phyloP scores from a whole-genome alignment of 2,113 vertebrate species.

The Chloroceryle aenea region DNA sequence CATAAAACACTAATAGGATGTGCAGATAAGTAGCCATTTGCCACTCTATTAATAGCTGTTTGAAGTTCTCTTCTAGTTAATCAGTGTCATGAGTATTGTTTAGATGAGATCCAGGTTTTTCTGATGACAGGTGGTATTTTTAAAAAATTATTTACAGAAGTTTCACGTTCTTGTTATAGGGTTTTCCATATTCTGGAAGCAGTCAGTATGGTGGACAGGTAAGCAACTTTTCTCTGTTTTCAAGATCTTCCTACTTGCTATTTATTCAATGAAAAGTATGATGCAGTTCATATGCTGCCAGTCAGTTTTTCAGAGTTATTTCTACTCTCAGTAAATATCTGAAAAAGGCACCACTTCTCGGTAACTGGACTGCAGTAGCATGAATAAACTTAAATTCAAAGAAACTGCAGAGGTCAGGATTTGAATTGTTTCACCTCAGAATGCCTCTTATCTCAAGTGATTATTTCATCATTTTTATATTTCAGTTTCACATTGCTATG shows the following conservation, averaged over 20 bases:
- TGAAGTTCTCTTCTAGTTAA: background rate
- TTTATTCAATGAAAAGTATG: background rate
- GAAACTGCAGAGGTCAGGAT: background rate
- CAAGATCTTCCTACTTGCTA: background rate
- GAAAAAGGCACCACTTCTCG: background rate
- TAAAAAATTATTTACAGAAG: background rate
- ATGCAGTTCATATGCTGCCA: background rate
- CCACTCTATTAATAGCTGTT: background rate
- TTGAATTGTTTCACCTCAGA: background rate
- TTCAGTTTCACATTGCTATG: background rate
- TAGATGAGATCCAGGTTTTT: background rate
- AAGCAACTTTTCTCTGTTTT: constrained; percentile 21
- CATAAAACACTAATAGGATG: background rate
- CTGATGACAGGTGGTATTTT: background rate
- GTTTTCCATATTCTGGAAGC: constrained; percentile 6
- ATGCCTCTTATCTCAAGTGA: background rate
- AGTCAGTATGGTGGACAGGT: constrained; percentile 53
- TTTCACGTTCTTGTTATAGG: background rate
- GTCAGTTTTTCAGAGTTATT: background rate
- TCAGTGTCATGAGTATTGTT: background rate
- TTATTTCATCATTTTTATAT: background rate
- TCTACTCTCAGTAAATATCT: background rate
- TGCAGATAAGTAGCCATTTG: background rate
- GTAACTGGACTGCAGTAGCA: background rate
- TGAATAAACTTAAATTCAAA: background rate